These are phyloP conservation scores for Thumatha senex DNA, from an alignment of 2,888 invertebrate genomes.

Conservation along the genomic window DNA sequence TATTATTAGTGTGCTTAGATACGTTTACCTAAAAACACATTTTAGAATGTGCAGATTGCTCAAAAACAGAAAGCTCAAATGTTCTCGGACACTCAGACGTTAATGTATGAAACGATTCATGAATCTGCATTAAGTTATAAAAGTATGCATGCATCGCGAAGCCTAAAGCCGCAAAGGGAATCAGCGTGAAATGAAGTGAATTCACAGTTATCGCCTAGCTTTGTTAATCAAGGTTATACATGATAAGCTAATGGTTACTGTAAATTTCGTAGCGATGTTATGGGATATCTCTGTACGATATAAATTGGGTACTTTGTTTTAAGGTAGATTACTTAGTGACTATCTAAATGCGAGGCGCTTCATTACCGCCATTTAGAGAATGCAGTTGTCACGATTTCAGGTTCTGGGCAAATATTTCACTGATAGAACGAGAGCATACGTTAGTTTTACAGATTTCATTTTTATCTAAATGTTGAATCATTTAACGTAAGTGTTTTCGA, in stretches of 20 bases:
- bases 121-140: no score
- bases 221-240: neutral
- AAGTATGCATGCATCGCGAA: no score
- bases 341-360: constrained; percentile 19
- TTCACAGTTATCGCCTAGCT: neutral
- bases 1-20: no score
- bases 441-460: neutral
- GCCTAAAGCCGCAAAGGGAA: no score
- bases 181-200: no score
- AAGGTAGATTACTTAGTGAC: constrained; percentile 16
- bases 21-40: no score
- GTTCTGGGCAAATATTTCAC: neutral
- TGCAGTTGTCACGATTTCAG: constrained; percentile 4
- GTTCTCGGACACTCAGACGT: no score
- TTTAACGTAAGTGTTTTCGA: no score
- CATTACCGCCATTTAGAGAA: constrained; percentile 7
- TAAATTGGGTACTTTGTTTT: constrained; percentile 34
- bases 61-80: no score
- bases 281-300: constrained; percentile 28
- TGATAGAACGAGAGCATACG: neutral
- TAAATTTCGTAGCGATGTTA: constrained; percentile 42
- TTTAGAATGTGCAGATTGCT: no score
- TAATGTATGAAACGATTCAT: no score
- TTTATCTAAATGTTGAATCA: no score
- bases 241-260: constrained; percentile 1